Base-by-base conservation (phyloP, 2,797 vertebrate species). In the Phylloscopus collybita region DNA sequence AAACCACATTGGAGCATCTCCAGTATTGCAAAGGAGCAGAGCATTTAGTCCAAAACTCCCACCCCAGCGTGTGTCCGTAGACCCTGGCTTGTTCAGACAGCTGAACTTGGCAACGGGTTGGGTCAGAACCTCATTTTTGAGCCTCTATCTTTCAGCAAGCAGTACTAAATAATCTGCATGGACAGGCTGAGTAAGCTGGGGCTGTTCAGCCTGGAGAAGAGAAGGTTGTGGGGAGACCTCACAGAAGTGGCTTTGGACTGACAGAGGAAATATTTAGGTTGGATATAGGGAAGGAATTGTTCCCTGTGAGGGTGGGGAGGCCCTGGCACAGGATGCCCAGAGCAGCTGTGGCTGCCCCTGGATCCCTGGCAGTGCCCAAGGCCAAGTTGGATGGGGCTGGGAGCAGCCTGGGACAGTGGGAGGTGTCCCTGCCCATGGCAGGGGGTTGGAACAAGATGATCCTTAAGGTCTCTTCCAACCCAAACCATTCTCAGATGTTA, bases 281-380 rank as follows among this genome's bases (percentile, higher is more conserved):
- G 40, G 26, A 47, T 59, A 27, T 5, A 5, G 9, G 11, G 45
- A 45, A 47, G 51, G 29, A 71, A 78, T 45, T 40, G 1, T 10
- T 38, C 15, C 17, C 51, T 47, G 4, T 1, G 17, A 53, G 7
- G 7, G 17, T 53, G 27, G 4, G 0, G 0, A 62, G 34, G 11
- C 13, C 32, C 59, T 83, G 44, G 38, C 17, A 57, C 25, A 40
- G 27, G 36, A 1, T 76, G 27, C n/a, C 44, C 71, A 57, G 10
- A 30, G n/a, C 1, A 71, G 29, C 44, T 64, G 38, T 4, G 87
- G 59, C 65, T 83, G 87, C 6, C 17, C 23, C 65, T 51, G 38
- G 38, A 65, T 59, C 59, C 45, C 59, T 83, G 50, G 45, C 0
- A 36, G 50, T 50, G 23, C 0, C 32, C 65, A 26, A 40, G 65